A percentile compares a stretch with the other conserved stretches of the same genome.
Evolutionary conservation across 2,797 vertebrate species (phyloP).

Genomic region (Hippopotamyrus pictus): DNA sequence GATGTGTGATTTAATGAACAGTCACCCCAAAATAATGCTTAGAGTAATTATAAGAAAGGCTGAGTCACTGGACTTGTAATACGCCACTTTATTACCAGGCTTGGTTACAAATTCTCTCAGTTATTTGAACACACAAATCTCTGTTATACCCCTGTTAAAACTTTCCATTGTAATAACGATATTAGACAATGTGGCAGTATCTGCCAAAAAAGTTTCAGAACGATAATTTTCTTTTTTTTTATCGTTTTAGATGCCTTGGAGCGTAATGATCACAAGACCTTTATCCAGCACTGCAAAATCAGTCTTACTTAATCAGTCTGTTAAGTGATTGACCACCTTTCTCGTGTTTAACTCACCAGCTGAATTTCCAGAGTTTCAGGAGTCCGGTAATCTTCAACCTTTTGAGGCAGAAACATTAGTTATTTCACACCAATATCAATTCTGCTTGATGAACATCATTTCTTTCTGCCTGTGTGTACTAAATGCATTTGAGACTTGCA

Average conservation of each 20-base stretch:
- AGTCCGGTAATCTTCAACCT: not conserved
- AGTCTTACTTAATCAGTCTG: not conserved
- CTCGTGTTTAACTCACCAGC: not conserved
- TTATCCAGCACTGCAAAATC: not conserved
- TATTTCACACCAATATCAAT: not conserved
- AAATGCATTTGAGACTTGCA: not conserved
- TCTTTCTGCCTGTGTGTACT: not conserved
- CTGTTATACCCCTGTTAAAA: not conserved
- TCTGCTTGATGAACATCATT: not conserved
- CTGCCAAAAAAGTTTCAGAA: not conserved
- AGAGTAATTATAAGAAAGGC: not conserved
- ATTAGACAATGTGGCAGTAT: not conserved
- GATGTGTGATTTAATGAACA: constrained; percentile 5
- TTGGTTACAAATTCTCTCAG: not conserved
- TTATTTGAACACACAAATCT: not conserved
- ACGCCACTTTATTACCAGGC: not conserved
- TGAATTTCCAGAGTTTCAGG: not conserved
- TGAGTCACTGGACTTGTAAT: not conserved
- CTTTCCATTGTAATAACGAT: not conserved
- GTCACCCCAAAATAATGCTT: not conserved
- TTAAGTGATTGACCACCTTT: not conserved
- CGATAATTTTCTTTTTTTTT: not conserved
- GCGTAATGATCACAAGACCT: not conserved
- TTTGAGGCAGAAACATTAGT: not conserved
- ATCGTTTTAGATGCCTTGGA: not conserved